A percentile compares a stretch with the other conserved stretches of the same genome.
Evolutionary conservation across 2,113 vertebrate genomes (phyloP).

Genomic region (Phyllostomus hastatus): DNA sequence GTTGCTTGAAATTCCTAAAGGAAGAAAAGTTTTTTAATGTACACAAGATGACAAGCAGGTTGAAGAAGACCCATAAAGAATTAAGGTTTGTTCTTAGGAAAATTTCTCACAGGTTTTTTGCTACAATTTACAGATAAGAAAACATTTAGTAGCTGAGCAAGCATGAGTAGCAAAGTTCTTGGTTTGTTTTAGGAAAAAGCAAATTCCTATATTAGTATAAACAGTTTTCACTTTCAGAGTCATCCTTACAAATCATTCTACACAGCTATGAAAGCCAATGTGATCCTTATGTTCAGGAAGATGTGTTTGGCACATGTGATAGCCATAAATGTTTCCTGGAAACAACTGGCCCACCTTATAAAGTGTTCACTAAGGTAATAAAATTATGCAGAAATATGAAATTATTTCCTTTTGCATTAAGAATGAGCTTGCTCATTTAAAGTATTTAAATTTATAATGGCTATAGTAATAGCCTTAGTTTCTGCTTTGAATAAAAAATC

Average conservation of each 20-base stretch:
- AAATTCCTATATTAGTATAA: not conserved
- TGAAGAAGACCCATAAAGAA: not conserved
- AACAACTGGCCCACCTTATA: not conserved
- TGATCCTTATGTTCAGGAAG: not conserved
- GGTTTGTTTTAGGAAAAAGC: not conserved
- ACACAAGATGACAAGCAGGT: not conserved
- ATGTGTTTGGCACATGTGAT: conserved; percentile 32
- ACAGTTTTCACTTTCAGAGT: not conserved
- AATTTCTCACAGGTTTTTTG: not conserved
- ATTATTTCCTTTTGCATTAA: conserved; percentile 46
- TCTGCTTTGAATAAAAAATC: conserved; percentile 3
- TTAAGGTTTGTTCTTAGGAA: not conserved
- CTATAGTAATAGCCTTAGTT: not conserved
- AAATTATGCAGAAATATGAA: conserved; percentile 48
- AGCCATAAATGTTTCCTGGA: conserved; percentile 51
- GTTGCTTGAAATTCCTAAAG: not conserved
- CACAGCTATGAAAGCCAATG: not conserved
- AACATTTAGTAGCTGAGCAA: not conserved
- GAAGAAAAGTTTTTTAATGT: not conserved
- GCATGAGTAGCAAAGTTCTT: not conserved
- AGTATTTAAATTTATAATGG: conserved; percentile 6
- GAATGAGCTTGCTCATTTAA: conserved; percentile 23
- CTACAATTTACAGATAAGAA: not conserved
- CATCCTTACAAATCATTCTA: not conserved
- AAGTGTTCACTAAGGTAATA: conserved; percentile 52